Evolutionary conservation across 1,140 invertebrate species (phyloP).

Genomic region (Tetramorium simillimum): DNA sequence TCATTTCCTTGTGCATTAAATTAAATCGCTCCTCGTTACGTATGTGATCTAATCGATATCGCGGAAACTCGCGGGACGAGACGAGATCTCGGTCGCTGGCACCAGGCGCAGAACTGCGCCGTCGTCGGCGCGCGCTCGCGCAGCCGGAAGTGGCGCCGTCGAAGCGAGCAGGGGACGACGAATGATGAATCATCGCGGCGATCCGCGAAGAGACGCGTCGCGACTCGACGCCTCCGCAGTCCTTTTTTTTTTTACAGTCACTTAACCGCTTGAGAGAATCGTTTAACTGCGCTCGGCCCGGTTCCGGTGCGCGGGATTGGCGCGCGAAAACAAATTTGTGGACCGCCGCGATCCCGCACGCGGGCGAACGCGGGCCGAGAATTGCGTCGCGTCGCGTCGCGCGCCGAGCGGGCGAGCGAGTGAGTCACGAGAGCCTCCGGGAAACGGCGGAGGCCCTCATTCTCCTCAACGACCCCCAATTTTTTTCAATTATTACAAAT

Average conservation of each 20-base stretch:
- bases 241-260: conserved; percentile 51
- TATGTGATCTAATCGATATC: neutral
- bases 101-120: neutral
- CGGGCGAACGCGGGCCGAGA: conserved; percentile 10
- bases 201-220: conserved; percentile 39
- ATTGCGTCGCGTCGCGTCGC: conserved; percentile 15
- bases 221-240: conserved; percentile 50
- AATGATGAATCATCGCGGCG: conserved; percentile 37
- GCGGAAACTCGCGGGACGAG: neutral
- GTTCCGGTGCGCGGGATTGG: conserved; percentile 36
- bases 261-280: conserved; percentile 50
- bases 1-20: neutral
- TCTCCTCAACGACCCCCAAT: conserved; percentile 25
- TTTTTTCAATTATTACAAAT: conserved; percentile 52
- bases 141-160: conserved; percentile 54
- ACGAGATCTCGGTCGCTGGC: neutral
- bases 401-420: neutral
- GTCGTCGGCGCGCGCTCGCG: neutral
- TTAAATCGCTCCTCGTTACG: neutral
- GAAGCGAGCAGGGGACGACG: conserved; percentile 31
- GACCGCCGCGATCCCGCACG: conserved; percentile 15
- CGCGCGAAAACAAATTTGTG: conserved; percentile 52
- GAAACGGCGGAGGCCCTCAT: conserved; percentile 2
- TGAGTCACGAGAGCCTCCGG: conserved; percentile 41
- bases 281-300: conserved; percentile 13